Base-by-base conservation (phyloP, 2,113 vertebrate species). In the Ceratotherium simum region DNA sequence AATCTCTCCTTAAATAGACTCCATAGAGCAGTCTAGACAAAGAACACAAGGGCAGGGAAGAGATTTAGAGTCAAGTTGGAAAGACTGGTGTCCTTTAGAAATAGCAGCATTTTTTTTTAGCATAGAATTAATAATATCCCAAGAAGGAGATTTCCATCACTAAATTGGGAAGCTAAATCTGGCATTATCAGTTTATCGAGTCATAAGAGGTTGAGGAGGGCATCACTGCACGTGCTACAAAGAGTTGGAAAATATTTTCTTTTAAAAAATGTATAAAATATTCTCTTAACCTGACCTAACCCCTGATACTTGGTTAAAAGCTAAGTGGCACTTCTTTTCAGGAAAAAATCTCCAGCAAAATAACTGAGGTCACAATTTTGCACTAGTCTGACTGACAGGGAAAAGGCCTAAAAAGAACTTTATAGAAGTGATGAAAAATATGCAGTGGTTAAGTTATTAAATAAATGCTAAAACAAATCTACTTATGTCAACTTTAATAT, bases 221-320 rank as follows among this genome's bases (percentile, higher is more conserved):
- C 78, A 97, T 29, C 75, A 76, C 9, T 48, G 31, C 25, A 58
- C 86, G 78, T 58, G 73, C 51, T 88, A 79, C 8, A 21, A 98
- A 97, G 33, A 93, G 72, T 33, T 76, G 80, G 81, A 98, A 97
- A 98, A 95, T 79, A 96, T 75, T 95, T 95, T 97, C 60, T 89
- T 88, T 95, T 33, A 85, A 98, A 92, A 94, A 93, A 20, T 73
- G n/a, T 93, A 79, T 69, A 95, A 36, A 97, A 48, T 93, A 75
- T 92, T 97, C 60, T 88, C 69, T 95, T 97, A 95, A 96, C 93
- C 85, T 87, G 81, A 91, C 78, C 96, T 98, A 96, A 95, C 81
- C 96, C 62, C 25, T 82, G 58, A 88, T 86, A 95, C 56, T 82
- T 29, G 1, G 84, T 60, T 87, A 97, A 96, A 97, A 95, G 25